Evolutionary conservation across 2,113 vertebrate genomes (phyloP).

Genomic region (Pelecanoides urinatrix): DNA sequence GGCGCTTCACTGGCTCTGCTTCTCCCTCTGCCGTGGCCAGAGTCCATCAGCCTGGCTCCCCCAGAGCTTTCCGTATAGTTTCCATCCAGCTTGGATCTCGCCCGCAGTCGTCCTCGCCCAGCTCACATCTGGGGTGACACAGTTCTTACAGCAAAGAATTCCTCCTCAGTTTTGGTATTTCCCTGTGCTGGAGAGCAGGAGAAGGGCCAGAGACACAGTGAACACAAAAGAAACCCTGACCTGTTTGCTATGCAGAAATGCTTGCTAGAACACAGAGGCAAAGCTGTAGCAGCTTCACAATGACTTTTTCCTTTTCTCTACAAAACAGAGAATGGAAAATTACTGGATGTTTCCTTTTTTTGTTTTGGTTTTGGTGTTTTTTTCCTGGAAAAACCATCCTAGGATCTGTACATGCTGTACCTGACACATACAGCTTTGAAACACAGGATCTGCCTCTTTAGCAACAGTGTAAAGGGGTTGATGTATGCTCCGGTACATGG

Average conservation of each 20-base stretch:
- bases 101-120: accelerated
- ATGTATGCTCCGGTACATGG: not conserved
- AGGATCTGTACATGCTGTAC: not conserved
- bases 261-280: not conserved
- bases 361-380: not conserved
- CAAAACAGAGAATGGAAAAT: not conserved
- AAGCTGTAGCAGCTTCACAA: not conserved
- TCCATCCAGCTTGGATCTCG: not conserved
- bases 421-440: not conserved
- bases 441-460: accelerated
- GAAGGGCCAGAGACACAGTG: not conserved
- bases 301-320: not conserved
- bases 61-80: not conserved
- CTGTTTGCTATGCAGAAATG: not conserved
- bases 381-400: not conserved
- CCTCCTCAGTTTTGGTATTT: not conserved
- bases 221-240: not conserved
- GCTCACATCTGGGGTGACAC: not conserved
- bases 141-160: not conserved
- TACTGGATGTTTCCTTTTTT: not conserved
- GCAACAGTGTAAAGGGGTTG: not conserved
- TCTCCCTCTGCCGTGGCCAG: not conserved
- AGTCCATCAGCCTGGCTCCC: not conserved
- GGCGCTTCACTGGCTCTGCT: not conserved
- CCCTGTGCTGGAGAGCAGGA: not conserved